phyloP scores from a whole-genome alignment of 1,140 invertebrate species.

The Aphelenchoides fujianensis region DNA sequence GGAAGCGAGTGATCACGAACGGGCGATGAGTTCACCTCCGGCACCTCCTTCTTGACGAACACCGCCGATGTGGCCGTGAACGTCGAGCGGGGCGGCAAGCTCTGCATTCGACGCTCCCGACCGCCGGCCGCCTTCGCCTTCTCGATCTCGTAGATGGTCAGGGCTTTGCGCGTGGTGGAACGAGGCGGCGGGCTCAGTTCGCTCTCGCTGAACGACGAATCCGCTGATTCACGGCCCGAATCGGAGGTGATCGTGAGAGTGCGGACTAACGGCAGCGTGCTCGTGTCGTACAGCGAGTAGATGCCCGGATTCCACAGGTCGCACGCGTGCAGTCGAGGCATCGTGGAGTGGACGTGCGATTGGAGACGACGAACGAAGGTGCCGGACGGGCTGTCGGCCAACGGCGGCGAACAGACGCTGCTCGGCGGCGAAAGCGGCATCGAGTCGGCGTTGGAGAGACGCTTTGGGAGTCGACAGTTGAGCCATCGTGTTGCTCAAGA shows the following conservation, averaged over 20 bases:
- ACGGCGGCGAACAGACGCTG: not conserved
- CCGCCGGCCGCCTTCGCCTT: not conserved
- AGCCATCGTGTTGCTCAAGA: no score
- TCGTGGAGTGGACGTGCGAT: not conserved
- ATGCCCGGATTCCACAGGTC: slow-evolving; percentile 22
- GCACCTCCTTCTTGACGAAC: not conserved
- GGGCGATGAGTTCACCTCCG: not conserved
- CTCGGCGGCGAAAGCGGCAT: not conserved
- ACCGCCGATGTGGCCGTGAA: not conserved
- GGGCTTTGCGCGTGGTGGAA: not conserved
- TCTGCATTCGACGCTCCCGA: not conserved
- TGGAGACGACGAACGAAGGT: not conserved
- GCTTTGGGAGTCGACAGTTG: no score
- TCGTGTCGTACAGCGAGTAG: slow-evolving; percentile 11
- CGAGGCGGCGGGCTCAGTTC: not conserved
- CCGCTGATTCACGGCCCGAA: slow-evolving; percentile 7
- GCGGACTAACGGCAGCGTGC: not conserved
- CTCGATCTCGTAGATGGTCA: slow-evolving; percentile 19
- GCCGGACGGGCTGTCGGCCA: not conserved
- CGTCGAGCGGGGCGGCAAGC: not conserved
- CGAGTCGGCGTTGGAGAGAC: no score
- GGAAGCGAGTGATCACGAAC: not conserved
- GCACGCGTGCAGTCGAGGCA: not conserved
- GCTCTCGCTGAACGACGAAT: not conserved
- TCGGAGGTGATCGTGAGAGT: slow-evolving; percentile 10